A percentile compares a stretch with the other conserved stretches of the same genome.
Conservation (phyloP, 2,797 vertebrate genomes). For the Hypotaenidia okinawae region DNA sequence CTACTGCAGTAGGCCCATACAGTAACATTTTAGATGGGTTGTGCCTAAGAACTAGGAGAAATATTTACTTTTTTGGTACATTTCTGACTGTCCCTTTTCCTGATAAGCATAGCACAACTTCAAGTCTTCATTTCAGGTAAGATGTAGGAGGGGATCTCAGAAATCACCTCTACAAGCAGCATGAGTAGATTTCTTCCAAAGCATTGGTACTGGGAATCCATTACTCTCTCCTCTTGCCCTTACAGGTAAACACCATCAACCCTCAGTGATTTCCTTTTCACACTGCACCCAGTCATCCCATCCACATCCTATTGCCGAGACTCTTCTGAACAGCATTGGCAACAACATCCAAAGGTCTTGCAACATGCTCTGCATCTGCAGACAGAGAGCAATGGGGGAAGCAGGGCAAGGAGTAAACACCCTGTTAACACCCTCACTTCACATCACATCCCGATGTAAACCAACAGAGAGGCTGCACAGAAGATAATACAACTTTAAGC, state of each 20-base stretch:
- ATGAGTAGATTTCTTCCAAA: not conserved
- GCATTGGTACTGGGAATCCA: not conserved
- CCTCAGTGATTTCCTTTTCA: not conserved
- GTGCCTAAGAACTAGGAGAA: not conserved
- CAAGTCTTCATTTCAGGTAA: not conserved
- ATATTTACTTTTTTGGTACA: not conserved
- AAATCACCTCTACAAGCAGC: not conserved
- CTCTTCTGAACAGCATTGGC: not conserved
- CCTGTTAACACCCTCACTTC: not conserved
- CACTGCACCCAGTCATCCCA: not conserved
- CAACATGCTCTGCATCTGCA: rapidly evolving
- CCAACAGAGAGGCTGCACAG: not conserved
- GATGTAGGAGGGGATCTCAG: not conserved
- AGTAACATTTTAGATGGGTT: not conserved
- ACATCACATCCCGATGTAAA: rapidly evolving
- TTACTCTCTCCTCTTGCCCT: not conserved
- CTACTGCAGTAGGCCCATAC: not conserved
- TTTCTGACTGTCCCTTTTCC: not conserved
- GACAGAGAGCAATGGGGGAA: rapidly evolving
- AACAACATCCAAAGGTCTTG: rapidly evolving
- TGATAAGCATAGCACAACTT: not conserved
- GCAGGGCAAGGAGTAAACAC: not conserved
- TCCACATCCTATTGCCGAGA: not conserved
- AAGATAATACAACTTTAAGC: not conserved
- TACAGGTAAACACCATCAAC: not conserved